Evolutionary conservation across 2,888 invertebrate species (phyloP), one percentile per base, ranked within the genome.

Genomic region (Drosophila diplacantha): DNA sequence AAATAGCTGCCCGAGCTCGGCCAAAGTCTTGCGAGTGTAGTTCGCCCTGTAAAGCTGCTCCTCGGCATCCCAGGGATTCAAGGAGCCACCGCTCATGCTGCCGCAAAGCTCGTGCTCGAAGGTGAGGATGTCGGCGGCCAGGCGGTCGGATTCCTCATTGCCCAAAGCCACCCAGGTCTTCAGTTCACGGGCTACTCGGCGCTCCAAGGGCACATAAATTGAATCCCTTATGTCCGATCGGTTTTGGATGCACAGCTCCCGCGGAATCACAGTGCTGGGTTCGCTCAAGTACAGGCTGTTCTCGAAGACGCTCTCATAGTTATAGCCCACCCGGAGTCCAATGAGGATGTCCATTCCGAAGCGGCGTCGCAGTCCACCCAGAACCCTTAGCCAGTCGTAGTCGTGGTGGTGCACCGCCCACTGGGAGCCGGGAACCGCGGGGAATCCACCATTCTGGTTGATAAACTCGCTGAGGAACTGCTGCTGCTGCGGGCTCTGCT

Each of bases 321-420:
- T 87, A 26, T 81, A 74, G 18, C 79, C 76, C 2, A 88, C 66
- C 1, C 83, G 77, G 16, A 88, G 44, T 4, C 88, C 88, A 9
- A 87, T 81, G 7, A 87, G 61, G 4, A 88, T 86, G 18, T 87
- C 81, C 72, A 87, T 77, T 49, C 81, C 87, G 35, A 74, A 87
- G 16, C 73, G 56, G 16, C 67, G 69, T 1, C 85, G 75, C 26
- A 87, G 37, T 2, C 52, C 63, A 0, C 79, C 87, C 0, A 84
- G 54, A 11, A 84, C 71, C 11, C 77, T 69, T 6, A 81, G 67
- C 87, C 87, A 87, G 41, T 86, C 77, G 58, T 87, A 88, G 29
- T 80, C 78, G 46, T 77, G 73, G 31, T 79, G 74, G 32, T 81
- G 74, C 9, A 74, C 59, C 7, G 67, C 52, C 87, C 87, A 88